Conservation (phyloP, 2,113 vertebrate genomes). For the Triplophysa dalaica region DNA sequence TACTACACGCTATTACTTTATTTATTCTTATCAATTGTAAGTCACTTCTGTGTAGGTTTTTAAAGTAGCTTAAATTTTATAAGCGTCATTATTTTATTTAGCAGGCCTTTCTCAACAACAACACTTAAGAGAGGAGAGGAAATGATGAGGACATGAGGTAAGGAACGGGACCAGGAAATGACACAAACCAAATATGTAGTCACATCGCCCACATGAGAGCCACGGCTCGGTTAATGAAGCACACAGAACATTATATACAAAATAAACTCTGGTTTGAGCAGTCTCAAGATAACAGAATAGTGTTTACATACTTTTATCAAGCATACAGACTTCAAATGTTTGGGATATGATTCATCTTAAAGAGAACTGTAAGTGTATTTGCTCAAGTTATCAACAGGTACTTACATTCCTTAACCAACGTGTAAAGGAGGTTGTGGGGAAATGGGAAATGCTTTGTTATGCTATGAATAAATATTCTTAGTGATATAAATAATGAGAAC, state of each 20-base stretch:
- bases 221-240: not conserved
- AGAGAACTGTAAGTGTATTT: not conserved
- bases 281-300: no score
- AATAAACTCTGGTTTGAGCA: no score
- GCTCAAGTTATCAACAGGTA: not conserved
- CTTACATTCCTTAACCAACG: no score
- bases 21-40: no score
- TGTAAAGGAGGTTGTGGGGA: no score
- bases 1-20: not conserved
- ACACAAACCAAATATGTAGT: not conserved
- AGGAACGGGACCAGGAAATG: not conserved
- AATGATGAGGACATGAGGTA: not conserved
- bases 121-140: not conserved
- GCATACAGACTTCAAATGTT: no score
- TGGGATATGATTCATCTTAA: not conserved
- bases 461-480: not conserved
- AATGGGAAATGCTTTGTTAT: not conserved
- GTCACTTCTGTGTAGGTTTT: no score
- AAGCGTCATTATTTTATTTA: not conserved
- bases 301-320: no score
- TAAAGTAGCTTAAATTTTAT: not conserved
- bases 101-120: not conserved
- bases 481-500: not conserved
- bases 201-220: not conserved
- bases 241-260: no score